Conservation (phyloP, 1,140 invertebrate genomes). For the Daktulosphaira vitifoliae region DNA sequence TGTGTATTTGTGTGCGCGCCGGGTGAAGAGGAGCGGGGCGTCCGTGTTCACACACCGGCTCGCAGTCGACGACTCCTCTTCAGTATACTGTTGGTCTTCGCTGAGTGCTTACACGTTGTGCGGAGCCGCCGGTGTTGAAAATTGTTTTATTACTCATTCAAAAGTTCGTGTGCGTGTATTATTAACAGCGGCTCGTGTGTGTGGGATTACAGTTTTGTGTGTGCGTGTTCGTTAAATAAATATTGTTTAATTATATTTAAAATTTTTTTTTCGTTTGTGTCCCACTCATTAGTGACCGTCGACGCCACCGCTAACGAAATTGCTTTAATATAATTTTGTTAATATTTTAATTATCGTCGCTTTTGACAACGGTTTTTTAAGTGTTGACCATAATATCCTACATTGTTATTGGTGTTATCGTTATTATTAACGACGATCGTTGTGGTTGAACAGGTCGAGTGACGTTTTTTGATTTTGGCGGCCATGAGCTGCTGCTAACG, state of each 20-base stretch:
- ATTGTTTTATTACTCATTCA: background rate
- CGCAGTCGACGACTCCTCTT: slow-evolving; percentile 31
- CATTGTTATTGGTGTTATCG: too few species aligned
- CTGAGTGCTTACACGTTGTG: slow-evolving; percentile 19
- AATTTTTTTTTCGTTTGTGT: too few species aligned
- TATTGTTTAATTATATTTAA: too few species aligned
- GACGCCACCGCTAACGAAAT: too few species aligned
- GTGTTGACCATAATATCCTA: too few species aligned
- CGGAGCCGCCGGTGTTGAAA: slow-evolving; percentile 7
- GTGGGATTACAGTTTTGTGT: background rate
- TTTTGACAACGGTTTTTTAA: too few species aligned
- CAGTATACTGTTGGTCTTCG: slow-evolving; percentile 30
- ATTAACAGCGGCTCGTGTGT: too few species aligned
- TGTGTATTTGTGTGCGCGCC: slow-evolving; percentile 12
- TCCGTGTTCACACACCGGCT: slow-evolving; percentile 30
- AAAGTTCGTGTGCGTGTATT: too few species aligned
- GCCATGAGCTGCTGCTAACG: slow-evolving; percentile 37
- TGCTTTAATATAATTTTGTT: too few species aligned
- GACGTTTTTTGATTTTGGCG: slow-evolving; percentile 33
- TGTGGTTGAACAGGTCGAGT: background rate
- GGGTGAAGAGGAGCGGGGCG: slow-evolving; percentile 27
- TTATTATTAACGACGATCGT: slow-evolving; percentile 2
- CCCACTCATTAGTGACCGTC: too few species aligned
- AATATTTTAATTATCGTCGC: too few species aligned
- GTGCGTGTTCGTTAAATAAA: background rate